Conservation (phyloP, 2,797 vertebrate genomes). For the Sebastiscus tertius region DNA sequence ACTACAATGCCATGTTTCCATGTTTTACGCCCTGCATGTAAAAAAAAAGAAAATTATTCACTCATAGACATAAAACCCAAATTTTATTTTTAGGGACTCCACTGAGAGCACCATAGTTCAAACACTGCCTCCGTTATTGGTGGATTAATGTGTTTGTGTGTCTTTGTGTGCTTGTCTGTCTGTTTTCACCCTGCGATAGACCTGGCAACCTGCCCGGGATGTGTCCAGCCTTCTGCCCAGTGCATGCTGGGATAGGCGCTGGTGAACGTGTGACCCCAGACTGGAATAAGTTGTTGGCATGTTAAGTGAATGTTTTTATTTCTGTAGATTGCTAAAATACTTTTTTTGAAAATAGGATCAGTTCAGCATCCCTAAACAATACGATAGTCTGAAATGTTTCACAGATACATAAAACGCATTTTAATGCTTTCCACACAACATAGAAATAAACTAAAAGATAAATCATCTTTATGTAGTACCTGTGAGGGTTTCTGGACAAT, state of each 20-base stretch:
- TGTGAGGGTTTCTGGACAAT: no score
- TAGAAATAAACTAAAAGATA: background rate
- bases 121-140: conserved; percentile 3
- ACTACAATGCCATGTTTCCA: background rate
- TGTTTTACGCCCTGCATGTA: background rate
- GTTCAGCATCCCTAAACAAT: background rate
- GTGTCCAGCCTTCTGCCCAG: conserved; percentile 11
- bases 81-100: background rate
- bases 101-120: conserved; percentile 17
- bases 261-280: background rate
- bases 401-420: background rate
- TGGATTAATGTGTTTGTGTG: conserved; percentile 1
- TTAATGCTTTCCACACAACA: background rate
- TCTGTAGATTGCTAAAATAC: background rate
- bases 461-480: no score
- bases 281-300: conserved; percentile 7
- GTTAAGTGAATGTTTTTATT: conserved; percentile 3
- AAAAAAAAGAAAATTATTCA: background rate
- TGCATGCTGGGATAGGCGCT: conserved; percentile 33
- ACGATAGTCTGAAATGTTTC: background rate
- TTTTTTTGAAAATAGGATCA: background rate
- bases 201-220: conserved; percentile 42
- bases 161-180: conserved; percentile 14
- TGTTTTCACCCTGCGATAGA: conserved; percentile 25
- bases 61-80: background rate